These are phyloP conservation scores for Hylyphantes graminicola DNA, from an alignment of 1,140 invertebrate species.

Conservation along the genomic window DNA sequence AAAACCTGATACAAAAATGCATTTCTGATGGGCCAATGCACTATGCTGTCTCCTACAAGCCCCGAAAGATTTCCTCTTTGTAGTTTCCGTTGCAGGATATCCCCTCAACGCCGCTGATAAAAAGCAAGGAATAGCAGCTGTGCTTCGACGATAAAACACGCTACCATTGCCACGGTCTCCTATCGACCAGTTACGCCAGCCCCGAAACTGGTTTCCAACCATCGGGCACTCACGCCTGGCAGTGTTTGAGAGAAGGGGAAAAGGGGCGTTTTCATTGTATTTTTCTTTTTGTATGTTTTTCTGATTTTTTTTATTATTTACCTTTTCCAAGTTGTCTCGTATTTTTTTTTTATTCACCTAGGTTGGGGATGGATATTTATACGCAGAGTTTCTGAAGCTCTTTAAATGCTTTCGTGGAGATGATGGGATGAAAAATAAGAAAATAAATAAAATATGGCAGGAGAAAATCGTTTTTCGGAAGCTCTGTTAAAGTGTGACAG, in stretches of 20 bases:
- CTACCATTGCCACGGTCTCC: constrained; percentile 8
- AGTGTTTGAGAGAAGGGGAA: background rate
- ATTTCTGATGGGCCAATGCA: too few relatives aligned
- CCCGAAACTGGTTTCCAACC: constrained; percentile 2
- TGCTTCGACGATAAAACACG: background rate
- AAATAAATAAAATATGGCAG: background rate
- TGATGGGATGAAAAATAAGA: constrained; percentile 10
- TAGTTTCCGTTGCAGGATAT: background rate
- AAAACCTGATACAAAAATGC: too few relatives aligned
- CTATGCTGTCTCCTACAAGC: background rate
- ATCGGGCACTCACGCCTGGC: constrained; percentile 42
- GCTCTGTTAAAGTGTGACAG: constrained; percentile 22
- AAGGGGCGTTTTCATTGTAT: constrained; percentile 2
- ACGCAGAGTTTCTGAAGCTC: constrained; percentile 1
- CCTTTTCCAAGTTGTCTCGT: background rate
- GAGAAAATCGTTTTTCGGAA: constrained; percentile 21
- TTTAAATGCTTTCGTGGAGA: constrained; percentile 6
- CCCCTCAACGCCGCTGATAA: too few relatives aligned
- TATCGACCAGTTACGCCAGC: constrained; percentile 33
- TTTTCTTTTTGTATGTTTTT: constrained; percentile 9
- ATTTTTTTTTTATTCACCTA: background rate
- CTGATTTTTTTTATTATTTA: background rate
- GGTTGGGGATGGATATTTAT: background rate
- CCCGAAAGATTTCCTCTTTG: background rate
- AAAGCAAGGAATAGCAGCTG: too few relatives aligned